Conservation (phyloP, 2,113 vertebrate species). For the Microcebus murinus region DNA sequence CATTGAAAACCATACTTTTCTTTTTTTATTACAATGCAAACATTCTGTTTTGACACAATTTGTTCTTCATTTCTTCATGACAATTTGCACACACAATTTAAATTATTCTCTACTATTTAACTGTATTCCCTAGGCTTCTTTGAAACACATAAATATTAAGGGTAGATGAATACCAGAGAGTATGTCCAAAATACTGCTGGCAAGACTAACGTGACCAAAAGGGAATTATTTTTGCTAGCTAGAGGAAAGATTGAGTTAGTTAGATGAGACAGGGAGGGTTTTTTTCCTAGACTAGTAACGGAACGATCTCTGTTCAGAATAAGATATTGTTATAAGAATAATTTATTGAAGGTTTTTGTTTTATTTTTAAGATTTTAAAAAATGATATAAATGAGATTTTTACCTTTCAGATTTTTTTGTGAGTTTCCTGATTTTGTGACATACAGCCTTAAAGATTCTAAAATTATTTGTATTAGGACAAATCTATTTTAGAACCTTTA, state of each 20-base stretch:
- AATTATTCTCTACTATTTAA: conserved; percentile 59
- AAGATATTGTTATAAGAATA: neutral
- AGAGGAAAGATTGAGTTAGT: neutral
- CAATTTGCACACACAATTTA: conserved; percentile 3
- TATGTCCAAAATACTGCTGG: neutral
- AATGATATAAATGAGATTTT: conserved; percentile 17
- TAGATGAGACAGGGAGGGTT: neutral
- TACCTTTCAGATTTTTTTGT: conserved; percentile 28
- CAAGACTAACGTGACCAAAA: neutral
- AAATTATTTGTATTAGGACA: neutral
- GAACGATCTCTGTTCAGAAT: conserved; percentile 14
- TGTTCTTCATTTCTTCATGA: conserved; percentile 48
- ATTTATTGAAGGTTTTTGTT: neutral
- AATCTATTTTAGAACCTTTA: neutral
- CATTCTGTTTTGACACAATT: conserved; percentile 59
- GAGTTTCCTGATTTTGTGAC: conserved; percentile 15
- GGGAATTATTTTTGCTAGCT: neutral
- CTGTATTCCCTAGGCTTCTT: conserved; percentile 47
- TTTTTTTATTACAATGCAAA: conserved; percentile 35
- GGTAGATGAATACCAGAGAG: conserved; percentile 29
- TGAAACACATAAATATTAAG: conserved; percentile 59
- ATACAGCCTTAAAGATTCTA: neutral
- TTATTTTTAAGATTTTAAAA: neutral
- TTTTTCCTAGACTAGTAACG: neutral
- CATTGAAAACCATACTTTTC: conserved; percentile 3